Conservation (phyloP, 2,797 vertebrate genomes). For the Dicrostonyx torquatus region DNA sequence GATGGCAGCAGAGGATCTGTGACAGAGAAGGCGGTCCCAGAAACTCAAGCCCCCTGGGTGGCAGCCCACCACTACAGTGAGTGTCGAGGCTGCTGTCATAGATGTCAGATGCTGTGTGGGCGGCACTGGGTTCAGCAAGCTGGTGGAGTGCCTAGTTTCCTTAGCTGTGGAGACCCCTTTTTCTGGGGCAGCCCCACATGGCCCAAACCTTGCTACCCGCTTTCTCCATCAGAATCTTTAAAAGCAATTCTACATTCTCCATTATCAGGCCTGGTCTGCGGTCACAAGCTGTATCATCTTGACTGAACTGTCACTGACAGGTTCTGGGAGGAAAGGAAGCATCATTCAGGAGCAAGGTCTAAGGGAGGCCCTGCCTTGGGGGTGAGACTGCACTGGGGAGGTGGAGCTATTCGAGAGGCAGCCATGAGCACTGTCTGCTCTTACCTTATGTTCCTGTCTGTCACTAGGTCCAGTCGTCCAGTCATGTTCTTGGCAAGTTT, state of each 20-base stretch:
- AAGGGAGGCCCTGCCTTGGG: background rate
- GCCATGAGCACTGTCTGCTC: rapidly evolving
- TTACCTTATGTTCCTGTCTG: background rate
- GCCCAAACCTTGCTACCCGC: too few relatives aligned
- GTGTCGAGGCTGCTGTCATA: background rate
- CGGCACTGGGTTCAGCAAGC: background rate
- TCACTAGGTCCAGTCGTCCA: rapidly evolving
- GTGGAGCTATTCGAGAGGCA: too few relatives aligned
- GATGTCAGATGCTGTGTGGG: background rate
- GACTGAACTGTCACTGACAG: too few relatives aligned
- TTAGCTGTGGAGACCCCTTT: background rate
- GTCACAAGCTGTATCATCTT: background rate
- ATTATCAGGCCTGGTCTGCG: background rate
- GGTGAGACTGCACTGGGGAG: rapidly evolving
- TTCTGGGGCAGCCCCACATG: background rate
- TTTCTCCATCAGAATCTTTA: background rate
- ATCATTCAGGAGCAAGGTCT: background rate
- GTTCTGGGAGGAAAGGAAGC: background rate
- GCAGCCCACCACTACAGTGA: background rate
- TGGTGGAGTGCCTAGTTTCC: background rate
- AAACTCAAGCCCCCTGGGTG: background rate
- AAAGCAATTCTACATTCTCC: rapidly evolving
- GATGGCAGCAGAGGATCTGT: background rate
- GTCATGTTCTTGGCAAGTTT: background rate
- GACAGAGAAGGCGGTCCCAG: constrained; percentile 15